Base-by-base conservation (phyloP, 2,113 vertebrate species). In the Psophia crepitans region DNA sequence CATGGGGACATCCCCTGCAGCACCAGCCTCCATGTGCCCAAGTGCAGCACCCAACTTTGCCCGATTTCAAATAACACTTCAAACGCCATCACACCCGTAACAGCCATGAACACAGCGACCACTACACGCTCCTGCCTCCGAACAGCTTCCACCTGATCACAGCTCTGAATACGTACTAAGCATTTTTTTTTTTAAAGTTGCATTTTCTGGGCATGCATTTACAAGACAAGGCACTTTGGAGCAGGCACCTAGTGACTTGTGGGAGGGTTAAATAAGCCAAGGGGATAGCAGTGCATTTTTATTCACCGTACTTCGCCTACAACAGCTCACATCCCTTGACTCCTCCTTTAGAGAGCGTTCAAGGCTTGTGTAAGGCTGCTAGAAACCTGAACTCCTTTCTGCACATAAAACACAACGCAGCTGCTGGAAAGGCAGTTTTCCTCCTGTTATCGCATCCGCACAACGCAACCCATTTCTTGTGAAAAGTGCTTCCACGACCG, bases 131-230 rank as follows among this genome's bases (percentile, higher is more conserved):
- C 80, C 75, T 77, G 46, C 37, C 43, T 43, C 57, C 21, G 14
- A 71, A 44, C 33, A 85, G 37, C 41, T 90, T 90, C 75, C 35
- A 83, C 78, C n/a, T 30, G 58, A 82, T 87, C 82, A 30, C 39
- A 44, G 28, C 41, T 65, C 58, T 37, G 27, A 86, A 74, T 86
- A 69, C 3, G 7, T 13, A 35, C 20, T 23, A 84, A 15, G 18
- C 6, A n/a, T n/a, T 2, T 46, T 49, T 60, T 30, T 82, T 69
- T 39, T 39, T n/a, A 37, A 11, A 64, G 74, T 53, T 89, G 15
- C 61, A 69, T 87, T 95, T 93, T 60, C 92, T 82, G 41, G 83
- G 76, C 83, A 78, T 87, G 86, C 48, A 90, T 89, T 93, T 96
- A 86, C 80, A 95, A 96, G 77, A 87, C 71, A 56, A 57, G 39